These are phyloP conservation scores for Falco columbarius DNA, from an alignment of 2,797 vertebrate species.

Conservation along the genomic window DNA sequence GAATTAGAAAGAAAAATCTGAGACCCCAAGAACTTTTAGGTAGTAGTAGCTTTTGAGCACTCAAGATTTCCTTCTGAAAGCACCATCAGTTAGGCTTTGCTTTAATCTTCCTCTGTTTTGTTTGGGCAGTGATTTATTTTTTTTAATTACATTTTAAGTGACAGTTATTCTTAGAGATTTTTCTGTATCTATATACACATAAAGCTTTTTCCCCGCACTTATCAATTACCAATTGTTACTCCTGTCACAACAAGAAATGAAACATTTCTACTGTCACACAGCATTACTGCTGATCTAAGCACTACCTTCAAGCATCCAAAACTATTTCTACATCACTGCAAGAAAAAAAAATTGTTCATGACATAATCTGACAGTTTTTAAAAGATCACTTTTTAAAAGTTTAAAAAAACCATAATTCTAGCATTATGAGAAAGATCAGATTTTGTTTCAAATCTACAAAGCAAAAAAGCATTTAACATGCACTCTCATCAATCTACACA, in stretches of 20 bases:
- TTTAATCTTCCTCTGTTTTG: conserved; percentile 1
- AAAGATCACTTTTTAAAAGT: not conserved
- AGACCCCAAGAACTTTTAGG: not conserved
- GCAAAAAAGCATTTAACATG: not conserved
- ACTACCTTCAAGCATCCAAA: not conserved
- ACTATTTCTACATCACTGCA: not conserved
- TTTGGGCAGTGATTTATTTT: not conserved
- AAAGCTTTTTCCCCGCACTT: not conserved
- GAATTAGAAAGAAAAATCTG: not conserved
- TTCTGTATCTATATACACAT: not conserved
- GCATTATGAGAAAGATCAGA: not conserved
- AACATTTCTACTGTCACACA: not conserved
- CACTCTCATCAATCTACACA: not conserved
- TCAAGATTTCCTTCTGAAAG: not conserved
- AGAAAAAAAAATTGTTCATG: not conserved
- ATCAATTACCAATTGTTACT: conserved; percentile 16
- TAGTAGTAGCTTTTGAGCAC: not conserved
- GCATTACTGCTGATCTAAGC: conserved; percentile 16
- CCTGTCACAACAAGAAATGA: conserved; percentile 39
- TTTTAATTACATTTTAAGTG: not conserved
- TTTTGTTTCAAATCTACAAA: not conserved
- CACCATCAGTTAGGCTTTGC: not conserved
- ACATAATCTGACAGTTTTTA: not conserved
- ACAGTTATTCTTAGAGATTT: not conserved
- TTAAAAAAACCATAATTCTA: not conserved